Evolutionary conservation across 2,113 vertebrate species (phyloP), one percentile per base, ranked within the genome.

Genomic region (Gopherus flavomarginatus): DNA sequence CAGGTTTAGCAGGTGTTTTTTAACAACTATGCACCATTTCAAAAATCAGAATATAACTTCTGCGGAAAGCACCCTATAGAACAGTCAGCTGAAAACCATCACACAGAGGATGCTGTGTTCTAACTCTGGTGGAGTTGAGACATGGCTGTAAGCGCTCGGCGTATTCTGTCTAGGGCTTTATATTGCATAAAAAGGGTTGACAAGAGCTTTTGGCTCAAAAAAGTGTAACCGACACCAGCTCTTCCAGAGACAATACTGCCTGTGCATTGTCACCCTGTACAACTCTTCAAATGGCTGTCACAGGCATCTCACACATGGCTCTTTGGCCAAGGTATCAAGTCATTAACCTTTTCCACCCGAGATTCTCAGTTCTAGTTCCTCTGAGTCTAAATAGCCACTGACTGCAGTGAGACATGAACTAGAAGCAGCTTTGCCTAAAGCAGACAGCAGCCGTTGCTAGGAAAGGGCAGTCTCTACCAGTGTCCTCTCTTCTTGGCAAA

Each of bases 401-500:
- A 0, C 1, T 3, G 50, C 42, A 21, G 10, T 8, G 19, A 31
- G 35, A 65, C 24, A 62, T 4, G 21, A 78, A 26, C 1, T 27
- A 38, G 72, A 57, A 86, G 65, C 11, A 78, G 31, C 3, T 3
- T 3, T 31, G 79, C 59, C 57, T 44, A 1, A 10, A 69, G 21
- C 2, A 12, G 53, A 6, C 27, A 16, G 3, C 31, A 29, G 35
- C 1, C 24, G 53, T 24, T 77, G 81, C 53, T 27, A n/a, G 49
- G 84, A 75, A 81, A 82, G 0, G 2, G 80, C 83, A 80, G 3
- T 59, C 35, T 44, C 19, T 11, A 3, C 0, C 0, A 22, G 22
- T 75, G 35, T 29, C 49, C 47, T 83, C 22, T 69, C 83, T 50
- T 79, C 79, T 79, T 44, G 8, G 11, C 54, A 84, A 0, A 13